Evolutionary conservation across 2,113 vertebrate species (phyloP).

Genomic region (Pagrus major): DNA sequence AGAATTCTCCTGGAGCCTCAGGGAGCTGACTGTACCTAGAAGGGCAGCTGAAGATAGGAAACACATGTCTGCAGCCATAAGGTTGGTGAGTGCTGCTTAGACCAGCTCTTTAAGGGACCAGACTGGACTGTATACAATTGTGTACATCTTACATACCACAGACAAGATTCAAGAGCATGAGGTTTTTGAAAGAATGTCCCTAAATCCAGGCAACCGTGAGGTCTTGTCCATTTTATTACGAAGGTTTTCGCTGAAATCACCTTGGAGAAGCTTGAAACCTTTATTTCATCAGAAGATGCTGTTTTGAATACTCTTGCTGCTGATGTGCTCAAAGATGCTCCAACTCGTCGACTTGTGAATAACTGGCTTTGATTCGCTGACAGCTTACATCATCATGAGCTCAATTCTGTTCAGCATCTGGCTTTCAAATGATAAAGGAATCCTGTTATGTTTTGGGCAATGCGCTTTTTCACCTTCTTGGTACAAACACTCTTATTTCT

Average conservation of each 20-base stretch:
- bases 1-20: conserved; percentile 30
- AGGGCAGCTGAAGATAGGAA: conserved; percentile 32
- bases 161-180: neutral
- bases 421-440: neutral
- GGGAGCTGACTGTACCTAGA: neutral
- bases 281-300: neutral
- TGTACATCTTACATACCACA: neutral
- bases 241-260: neutral
- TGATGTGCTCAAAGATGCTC: neutral
- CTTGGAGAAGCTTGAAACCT: neutral
- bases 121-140: neutral
- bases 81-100: neutral
- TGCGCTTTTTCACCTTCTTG: neutral
- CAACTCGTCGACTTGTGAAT: neutral
- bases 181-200: neutral
- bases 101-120: neutral
- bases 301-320: neutral
- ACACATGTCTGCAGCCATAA: conserved; percentile 46
- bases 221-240: neutral
- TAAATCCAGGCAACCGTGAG: neutral
- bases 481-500: neutral
- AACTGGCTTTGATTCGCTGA: neutral
- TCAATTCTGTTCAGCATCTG: neutral
- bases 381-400: neutral
- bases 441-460: neutral